These are phyloP conservation scores for Tolmerus cingulatus DNA, from an alignment of 2,888 invertebrate genomes.

Conservation along the genomic window DNA sequence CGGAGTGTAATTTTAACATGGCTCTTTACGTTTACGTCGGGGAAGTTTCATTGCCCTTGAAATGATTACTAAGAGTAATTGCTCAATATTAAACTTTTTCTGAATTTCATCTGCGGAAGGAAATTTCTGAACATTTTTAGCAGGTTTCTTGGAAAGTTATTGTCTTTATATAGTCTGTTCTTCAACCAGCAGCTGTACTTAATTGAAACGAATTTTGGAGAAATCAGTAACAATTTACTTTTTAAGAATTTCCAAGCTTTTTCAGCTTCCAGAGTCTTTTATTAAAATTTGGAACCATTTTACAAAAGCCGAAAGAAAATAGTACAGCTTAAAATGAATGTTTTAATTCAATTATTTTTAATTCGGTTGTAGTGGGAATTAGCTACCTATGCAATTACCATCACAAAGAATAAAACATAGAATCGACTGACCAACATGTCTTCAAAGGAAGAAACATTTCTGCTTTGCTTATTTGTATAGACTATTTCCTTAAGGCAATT, in stretches of 20 bases:
- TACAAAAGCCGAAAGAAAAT: not conserved
- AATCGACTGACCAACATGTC: not conserved
- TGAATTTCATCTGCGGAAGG: not conserved
- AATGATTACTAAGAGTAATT: not conserved
- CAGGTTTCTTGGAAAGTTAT: not conserved
- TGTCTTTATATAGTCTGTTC: not conserved
- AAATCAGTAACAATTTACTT: not conserved
- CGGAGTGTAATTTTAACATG: not conserved
- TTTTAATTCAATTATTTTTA: too few relatives aligned
- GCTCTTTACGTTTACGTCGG: not conserved
- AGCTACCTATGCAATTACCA: too few relatives aligned
- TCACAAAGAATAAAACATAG: too few relatives aligned
- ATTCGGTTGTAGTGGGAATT: too few relatives aligned
- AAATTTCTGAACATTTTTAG: not conserved
- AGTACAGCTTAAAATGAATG: too few relatives aligned
- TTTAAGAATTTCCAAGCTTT: not conserved
- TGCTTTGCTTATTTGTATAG: not conserved
- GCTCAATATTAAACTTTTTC: not conserved
- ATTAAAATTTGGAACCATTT: not conserved
- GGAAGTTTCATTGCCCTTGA: not conserved
- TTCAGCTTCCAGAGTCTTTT: not conserved
- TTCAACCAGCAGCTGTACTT: not conserved
- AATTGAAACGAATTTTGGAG: not conserved
- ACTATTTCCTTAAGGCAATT: not conserved
- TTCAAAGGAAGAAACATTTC: not conserved